These are phyloP conservation scores for Zaprionus kolodkinae DNA, from an alignment of 1,140 invertebrate species.

Conservation along the genomic window DNA sequence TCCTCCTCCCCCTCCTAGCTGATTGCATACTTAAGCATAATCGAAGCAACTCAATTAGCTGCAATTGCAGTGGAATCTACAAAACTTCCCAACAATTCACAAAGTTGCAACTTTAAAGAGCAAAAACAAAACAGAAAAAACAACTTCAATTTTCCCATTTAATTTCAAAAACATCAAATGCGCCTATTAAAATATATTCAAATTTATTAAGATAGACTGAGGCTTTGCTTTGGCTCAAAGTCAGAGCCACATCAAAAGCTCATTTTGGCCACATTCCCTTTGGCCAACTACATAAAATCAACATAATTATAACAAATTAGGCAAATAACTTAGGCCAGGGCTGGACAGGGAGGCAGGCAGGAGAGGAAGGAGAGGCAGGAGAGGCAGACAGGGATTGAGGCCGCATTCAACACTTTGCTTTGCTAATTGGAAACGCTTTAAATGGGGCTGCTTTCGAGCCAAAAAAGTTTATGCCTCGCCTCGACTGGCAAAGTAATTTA, in stretches of 20 bases:
- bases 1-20: slow-evolving; percentile 15
- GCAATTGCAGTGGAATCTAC: slow-evolving; percentile 49
- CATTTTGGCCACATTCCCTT: slow-evolving; percentile 26
- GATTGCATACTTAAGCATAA: slow-evolving; percentile 73
- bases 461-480: slow-evolving; percentile 54
- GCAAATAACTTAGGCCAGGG: slow-evolving; percentile 51
- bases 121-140: too few relatives aligned
- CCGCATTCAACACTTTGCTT: slow-evolving; percentile 35
- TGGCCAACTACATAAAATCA: slow-evolving; percentile 68
- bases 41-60: slow-evolving; percentile 73
- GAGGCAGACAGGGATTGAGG: not conserved
- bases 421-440: slow-evolving; percentile 74
- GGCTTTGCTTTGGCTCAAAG: too few relatives aligned
- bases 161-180: not conserved
- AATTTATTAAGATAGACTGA: not conserved
- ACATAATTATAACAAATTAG: slow-evolving; percentile 80
- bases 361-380: not conserved
- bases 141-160: not conserved
- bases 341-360: not conserved
- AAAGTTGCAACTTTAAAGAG: not conserved
- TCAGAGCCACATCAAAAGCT: slow-evolving; percentile 41
- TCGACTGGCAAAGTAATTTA: slow-evolving; percentile 78
- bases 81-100: not conserved
- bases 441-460: slow-evolving; percentile 23
- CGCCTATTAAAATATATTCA: not conserved